A percentile compares a stretch with the other conserved stretches of the same genome.
phyloP scores from a whole-genome alignment of 23 tunicate species.

The Ascidia mentula region DNA sequence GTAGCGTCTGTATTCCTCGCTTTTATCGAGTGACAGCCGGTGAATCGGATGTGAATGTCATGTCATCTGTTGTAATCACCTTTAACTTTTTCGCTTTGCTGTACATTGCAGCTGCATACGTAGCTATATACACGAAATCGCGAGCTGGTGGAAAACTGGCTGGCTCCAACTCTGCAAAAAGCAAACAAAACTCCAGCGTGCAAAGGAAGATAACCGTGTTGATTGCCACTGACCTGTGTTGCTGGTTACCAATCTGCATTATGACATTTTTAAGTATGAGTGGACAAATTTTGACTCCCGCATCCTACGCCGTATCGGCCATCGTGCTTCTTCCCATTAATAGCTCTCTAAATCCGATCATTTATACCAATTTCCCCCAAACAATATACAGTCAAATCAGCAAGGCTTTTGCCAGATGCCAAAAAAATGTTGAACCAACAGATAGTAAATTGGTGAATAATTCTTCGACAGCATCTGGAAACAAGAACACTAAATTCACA shows the following conservation, averaged over 20 bases:
- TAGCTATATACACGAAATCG: conserved; percentile 16
- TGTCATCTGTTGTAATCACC: conserved; percentile 14
- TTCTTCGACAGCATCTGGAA: no score
- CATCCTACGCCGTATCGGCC: conserved; percentile 21
- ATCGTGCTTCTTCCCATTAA: conserved; percentile 22
- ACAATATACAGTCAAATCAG: no score
- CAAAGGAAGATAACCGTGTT: conserved; percentile 7
- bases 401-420: no score
- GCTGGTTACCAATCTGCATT: conserved; percentile 24
- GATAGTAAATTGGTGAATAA: no score
- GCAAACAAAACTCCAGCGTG: background rate
- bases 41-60: background rate
- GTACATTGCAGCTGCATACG: conserved; percentile 24
- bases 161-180: background rate
- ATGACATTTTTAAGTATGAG: background rate
- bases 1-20: conserved; percentile 49
- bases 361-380: background rate
- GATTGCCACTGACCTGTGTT: conserved; percentile 17
- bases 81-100: conserved; percentile 27
- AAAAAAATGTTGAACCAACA: no score
- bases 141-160: no score
- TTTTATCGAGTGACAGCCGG: background rate
- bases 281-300: background rate
- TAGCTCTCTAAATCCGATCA: conserved; percentile 21
- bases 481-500: no score